Base-by-base conservation (phyloP, 1,140 invertebrate genomes). In the Drosophila ercepeae region DNA sequence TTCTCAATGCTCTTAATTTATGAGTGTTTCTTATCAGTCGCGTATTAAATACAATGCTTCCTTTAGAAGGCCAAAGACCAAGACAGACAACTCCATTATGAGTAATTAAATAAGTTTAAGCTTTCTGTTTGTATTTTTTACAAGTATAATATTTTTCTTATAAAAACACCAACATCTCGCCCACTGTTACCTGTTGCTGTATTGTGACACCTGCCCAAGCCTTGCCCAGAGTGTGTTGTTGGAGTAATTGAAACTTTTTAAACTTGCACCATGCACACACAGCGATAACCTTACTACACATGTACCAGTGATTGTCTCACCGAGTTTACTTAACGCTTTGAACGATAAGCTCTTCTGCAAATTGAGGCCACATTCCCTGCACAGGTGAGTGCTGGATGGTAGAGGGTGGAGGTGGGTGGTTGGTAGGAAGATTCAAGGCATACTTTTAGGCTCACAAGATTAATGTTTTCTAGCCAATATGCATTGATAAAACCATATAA, bases 321-420 rank as follows among this genome's bases (percentile, higher is more conserved):
- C 54, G 52, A 41, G 68, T 82, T 83, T 69, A 61, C 78, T 74
- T 83, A 74, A 65, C 69, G 72, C 69, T 82, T 72, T 78, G 49
- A 68, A 76, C 61, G 78, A 82, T 83, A 82, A 82, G 59, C 64
- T 59, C 50, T 73, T 75, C 76, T 79, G 76, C 71, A 75, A 79
- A 71, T 79, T 81, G 77, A 72, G 76, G 77, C 71, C 71, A 71
- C 45, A 79, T 81, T 79, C 52, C 42, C 54, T 42, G 14, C 23
- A 39, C 42, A 74, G 61, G 57, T 78, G 29, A 21, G 18, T 39
- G 49, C 49, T 18, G 18, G 21, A 8, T n/a, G n/a, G 4, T 14
- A 25, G 18, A 23, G 65, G 16, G 7, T 14, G 4, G 32, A 9
- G 27, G 4, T 9, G 13, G n/a, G 21, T 21, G 13, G 14, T 9